A percentile compares a stretch with the other conserved stretches of the same genome.
phyloP scores from a whole-genome alignment of 2,888 invertebrate species.

The Saturnia japonica region DNA sequence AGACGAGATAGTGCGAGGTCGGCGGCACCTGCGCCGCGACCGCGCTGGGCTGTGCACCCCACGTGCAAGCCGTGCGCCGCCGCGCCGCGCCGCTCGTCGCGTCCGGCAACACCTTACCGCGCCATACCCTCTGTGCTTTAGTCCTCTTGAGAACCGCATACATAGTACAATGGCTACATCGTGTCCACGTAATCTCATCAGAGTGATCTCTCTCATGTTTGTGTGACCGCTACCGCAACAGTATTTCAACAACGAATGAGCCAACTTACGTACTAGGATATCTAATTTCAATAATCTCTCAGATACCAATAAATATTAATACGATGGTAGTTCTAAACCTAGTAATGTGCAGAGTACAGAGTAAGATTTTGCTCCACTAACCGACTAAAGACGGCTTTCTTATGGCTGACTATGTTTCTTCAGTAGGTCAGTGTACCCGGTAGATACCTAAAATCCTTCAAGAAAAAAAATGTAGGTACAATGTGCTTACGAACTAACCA shows the following conservation, averaged over 20 bases:
- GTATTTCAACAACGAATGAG: background rate
- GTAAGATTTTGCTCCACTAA: background rate
- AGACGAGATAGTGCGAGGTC: slow-evolving; percentile 79
- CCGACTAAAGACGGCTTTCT: background rate
- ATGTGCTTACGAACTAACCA: too few relatives aligned
- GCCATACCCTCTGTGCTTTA: slow-evolving; percentile 42
- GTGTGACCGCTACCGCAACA: background rate
- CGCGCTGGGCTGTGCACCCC: slow-evolving; percentile 44
- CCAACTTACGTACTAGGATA: background rate
- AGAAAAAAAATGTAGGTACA: too few relatives aligned
- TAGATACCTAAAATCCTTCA: too few relatives aligned
- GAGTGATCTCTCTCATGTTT: background rate
- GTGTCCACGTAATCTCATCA: slow-evolving; percentile 22
- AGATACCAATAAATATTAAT: background rate
- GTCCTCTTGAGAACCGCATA: slow-evolving; percentile 16
- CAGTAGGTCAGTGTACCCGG: too few relatives aligned
- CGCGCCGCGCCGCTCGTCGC: slow-evolving; percentile 45
- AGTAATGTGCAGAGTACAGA: too few relatives aligned
- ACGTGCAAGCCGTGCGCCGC: slow-evolving; percentile 58
- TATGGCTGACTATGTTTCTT: background rate
- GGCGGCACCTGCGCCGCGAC: slow-evolving; percentile 71
- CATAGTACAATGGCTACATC: background rate
- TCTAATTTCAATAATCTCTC: slow-evolving; percentile 1
- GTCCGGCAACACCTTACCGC: slow-evolving; percentile 9
- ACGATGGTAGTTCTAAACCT: background rate